Evolutionary conservation across 2,797 vertebrate genomes (phyloP).

Genomic region (Trematomus bernacchii): DNA sequence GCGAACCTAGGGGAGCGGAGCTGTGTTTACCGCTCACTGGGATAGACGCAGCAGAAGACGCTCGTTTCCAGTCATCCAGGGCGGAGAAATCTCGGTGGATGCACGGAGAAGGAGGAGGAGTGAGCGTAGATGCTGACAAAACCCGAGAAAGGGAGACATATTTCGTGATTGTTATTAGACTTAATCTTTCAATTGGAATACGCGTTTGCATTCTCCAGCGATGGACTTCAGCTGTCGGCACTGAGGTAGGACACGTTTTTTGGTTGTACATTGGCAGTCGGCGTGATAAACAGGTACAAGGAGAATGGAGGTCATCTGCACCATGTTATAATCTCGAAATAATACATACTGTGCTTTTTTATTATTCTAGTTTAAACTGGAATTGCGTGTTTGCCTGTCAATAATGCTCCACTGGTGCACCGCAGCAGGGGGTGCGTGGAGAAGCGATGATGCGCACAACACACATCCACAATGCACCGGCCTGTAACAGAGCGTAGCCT

Average conservation of each 20-base stretch:
- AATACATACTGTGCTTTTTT: not conserved
- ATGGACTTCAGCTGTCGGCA: slow-evolving; percentile 64
- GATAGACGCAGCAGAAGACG: slow-evolving; percentile 31
- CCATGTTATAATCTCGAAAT: not conserved
- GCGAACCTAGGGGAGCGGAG: slow-evolving; percentile 19
- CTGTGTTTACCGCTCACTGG: slow-evolving; percentile 45
- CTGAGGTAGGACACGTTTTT: slow-evolving; percentile 65
- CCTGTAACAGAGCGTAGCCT: slow-evolving; percentile 65
- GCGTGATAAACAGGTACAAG: not conserved
- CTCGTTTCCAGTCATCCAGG: slow-evolving; percentile 21
- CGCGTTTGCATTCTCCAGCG: slow-evolving; percentile 28
- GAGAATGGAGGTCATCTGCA: not conserved
- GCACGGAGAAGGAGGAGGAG: slow-evolving; percentile 34
- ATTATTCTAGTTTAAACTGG: not conserved
- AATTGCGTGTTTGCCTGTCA: slow-evolving; percentile 34
- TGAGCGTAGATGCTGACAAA: slow-evolving; percentile 36
- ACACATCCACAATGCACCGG: slow-evolving; percentile 66
- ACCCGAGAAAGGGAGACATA: slow-evolving; percentile 24
- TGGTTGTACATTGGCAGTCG: not conserved
- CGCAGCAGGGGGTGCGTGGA: slow-evolving; percentile 43
- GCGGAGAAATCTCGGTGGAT: slow-evolving; percentile 42
- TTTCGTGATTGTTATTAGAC: slow-evolving; percentile 7
- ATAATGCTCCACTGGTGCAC: slow-evolving; percentile 28
- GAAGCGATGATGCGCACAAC: slow-evolving; percentile 47
- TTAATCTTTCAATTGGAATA: slow-evolving; percentile 43